Base-by-base conservation (phyloP, 2,797 vertebrate species). In the Falco biarmicus region DNA sequence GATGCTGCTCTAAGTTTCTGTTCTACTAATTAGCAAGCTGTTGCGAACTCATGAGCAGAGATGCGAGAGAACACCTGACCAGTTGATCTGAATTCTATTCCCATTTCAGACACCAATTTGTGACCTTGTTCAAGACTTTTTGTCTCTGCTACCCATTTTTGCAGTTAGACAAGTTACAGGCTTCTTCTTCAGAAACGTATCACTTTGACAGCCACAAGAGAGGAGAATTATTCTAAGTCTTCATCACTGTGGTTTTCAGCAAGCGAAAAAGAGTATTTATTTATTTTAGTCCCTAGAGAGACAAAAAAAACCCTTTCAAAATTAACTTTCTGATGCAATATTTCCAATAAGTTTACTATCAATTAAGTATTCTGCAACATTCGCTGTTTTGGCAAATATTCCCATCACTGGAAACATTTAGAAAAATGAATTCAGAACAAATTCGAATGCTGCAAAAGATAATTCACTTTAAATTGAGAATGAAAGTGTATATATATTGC, bases 391-490 rank as follows among this genome's bases (percentile, higher is more conserved):
- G 48, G 8, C 41, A 84, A 87, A 79, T 59, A 60, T 60, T 88
- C 3, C 15, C 29, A 43, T 74, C 25, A 53, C 37, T 64, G 37
- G 43, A 80, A 82, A n/a, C 63, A 41, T 50, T 79, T 84, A 69
- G 26, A 48, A 79, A 95, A 77, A 11, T 53, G 12, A 86, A 81
- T 81, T 88, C 22, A 59, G 34, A 91, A 94, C 31, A 31, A 83
- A 65, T 57, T 25, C 54, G 39, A 86, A 48, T 71, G 32, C 8
- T 84, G 6, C 6, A 47, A 51, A 64, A 92, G 19, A 31, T 61
- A 86, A 86, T 54, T 88, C 2, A 61, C 17, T 94, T 81, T 86
- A 76, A 88, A 90, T 82, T 66, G 6, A 84, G 89, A 84, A 88
- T 37, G 34, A 76, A 86, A 76, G 6, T 48, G 7, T 76, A 15